Base-by-base conservation (phyloP, 2,797 vertebrate species). In the Crocodylus rhombifer region DNA sequence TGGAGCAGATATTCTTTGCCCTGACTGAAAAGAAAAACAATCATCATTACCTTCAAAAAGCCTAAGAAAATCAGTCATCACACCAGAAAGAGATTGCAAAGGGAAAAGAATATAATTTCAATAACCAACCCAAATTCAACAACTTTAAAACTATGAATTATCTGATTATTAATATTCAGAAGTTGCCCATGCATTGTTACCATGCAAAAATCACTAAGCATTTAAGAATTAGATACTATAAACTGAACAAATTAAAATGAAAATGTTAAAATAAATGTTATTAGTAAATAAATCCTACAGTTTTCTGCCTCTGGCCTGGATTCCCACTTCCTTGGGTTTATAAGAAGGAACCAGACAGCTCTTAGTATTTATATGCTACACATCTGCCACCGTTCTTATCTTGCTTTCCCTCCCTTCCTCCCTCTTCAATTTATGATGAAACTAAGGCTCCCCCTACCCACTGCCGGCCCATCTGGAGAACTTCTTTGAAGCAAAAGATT, bases 21-120 rank as follows among this genome's bases (percentile, higher is more conserved):
- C 82, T 92, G 88, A 92, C 85, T 80, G 85, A 28, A 75, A 77
- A 90, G 92, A 88, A 14, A 69, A 91, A 89, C 60, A 63, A 2
- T 80, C 1, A 4, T 30, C 56, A 67, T 76, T 80, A 83, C 0
- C 33, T 21, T 76, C 42, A 58, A 64, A 26, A 78, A 58, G 4
- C 56, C 30, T 58, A 20, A 18, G 42, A 76, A 65, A 67, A 17
- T 28, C 15, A 82, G 62, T 20, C 5, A 3, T 75, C 69, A 25
- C 75, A 71, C 26, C 61, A 57, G 64, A 86, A 85, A 67, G 58
- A 91, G 15, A 93, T 1, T 6, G 4, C 62, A 67, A 16, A 36
- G 9, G 28, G 36, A 57, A 80, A 33, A 56, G 13, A 89, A 2
- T 60, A 82, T 25, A 65, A 71, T 10, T 25, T 6, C n/a, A 81